A percentile compares a stretch with the other conserved stretches of the same genome.
Evolutionary conservation across 2,888 invertebrate species (phyloP).

Genomic region (Scaptodrosophila latifasciaeformis): DNA sequence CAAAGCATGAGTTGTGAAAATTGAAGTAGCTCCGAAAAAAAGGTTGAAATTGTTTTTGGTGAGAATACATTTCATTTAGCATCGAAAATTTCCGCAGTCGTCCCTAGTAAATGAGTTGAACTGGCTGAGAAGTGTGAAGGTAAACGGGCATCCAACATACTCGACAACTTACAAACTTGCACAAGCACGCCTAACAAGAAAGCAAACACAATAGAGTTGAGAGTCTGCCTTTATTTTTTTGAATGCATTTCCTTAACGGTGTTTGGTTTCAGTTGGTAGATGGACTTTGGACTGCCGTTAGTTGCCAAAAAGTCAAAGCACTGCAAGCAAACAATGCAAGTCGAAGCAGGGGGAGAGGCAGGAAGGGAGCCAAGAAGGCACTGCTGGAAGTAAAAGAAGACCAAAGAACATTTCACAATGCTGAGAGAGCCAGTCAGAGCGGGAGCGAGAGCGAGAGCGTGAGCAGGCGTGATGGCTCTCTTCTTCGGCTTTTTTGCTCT

Average conservation of each 20-base stretch:
- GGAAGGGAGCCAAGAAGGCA: background rate
- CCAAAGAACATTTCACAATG: background rate
- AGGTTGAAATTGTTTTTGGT: conserved; percentile 2
- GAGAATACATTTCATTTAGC: conserved; percentile 41
- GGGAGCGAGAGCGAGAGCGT: background rate
- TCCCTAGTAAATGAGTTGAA: too few species aligned
- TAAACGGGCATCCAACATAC: conserved; percentile 19
- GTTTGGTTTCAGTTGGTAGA: background rate
- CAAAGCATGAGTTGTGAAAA: background rate
- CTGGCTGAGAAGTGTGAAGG: conserved; percentile 43
- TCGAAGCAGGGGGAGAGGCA: background rate
- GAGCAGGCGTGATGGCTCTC: background rate
- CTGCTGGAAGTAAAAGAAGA: background rate
- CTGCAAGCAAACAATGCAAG: conserved; percentile 1
- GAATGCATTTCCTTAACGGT: conserved; percentile 25
- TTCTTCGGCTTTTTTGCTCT: background rate
- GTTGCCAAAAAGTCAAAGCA: conserved; percentile 33
- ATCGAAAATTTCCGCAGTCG: background rate
- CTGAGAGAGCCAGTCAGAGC: background rate
- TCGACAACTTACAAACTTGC: conserved; percentile 16
- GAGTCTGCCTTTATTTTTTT: background rate
- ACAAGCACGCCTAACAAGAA: background rate
- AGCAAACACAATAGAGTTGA: background rate
- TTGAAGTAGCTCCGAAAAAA: conserved; percentile 12
- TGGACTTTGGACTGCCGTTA: conserved; percentile 56